Conservation (phyloP, 2,113 vertebrate genomes). For the Oxyruncus cristatus region DNA sequence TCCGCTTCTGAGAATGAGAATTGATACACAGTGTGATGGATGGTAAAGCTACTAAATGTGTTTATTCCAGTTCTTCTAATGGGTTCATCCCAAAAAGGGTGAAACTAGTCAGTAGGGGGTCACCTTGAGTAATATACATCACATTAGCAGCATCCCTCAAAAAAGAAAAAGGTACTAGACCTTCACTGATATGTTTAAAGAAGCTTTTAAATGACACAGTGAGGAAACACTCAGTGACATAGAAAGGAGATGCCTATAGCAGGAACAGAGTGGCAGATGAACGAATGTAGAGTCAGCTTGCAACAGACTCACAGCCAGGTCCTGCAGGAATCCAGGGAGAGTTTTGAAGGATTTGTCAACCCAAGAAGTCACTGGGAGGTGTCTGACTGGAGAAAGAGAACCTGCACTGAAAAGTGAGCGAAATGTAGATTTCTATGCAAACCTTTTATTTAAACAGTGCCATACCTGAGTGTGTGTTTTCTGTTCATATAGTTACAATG, state of each 20-base stretch:
- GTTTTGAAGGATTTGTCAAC: background rate
- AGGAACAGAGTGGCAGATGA: background rate
- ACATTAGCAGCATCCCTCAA: background rate
- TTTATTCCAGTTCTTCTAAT: background rate
- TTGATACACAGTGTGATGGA: background rate
- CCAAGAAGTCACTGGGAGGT: background rate
- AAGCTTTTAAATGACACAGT: background rate
- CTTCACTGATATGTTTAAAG: background rate
- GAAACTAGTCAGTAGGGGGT: background rate
- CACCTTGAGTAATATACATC: background rate
- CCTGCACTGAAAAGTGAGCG: fast-evolving
- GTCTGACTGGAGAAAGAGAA: background rate
- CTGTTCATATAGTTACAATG: background rate
- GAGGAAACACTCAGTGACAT: background rate
- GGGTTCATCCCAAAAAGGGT: background rate
- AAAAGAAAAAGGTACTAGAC: background rate
- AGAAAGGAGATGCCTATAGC: background rate
- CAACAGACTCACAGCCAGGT: background rate
- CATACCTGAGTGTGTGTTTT: background rate
- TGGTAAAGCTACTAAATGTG: background rate
- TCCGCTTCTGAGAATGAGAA: background rate
- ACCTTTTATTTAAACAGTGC: background rate
- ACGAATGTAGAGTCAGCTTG: background rate
- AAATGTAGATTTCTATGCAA: background rate
- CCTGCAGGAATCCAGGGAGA: background rate